Percentiles rank a stretch among this genome's conserved stretches.
phyloP scores from a whole-genome alignment of 2,797 vertebrate genomes.

The Oreortyx pictus region DNA sequence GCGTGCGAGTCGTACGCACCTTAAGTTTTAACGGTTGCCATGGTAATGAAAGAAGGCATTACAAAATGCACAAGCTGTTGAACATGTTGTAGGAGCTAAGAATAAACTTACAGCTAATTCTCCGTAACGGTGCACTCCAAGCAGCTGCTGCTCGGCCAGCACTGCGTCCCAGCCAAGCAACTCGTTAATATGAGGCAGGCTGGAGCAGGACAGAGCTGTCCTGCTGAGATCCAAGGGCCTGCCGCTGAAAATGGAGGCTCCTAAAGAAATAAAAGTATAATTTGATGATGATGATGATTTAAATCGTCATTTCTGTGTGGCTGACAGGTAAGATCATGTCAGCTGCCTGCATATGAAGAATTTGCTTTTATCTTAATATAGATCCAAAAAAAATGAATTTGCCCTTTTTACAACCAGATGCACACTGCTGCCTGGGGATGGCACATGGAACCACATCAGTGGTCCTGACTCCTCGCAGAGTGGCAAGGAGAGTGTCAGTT shows the following conservation, averaged over 20 bases:
- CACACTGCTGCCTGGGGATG: neutral
- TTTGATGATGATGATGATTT: slow-evolving; percentile 33
- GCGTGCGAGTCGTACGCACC: slow-evolving; percentile 62
- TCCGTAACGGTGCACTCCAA: slow-evolving; percentile 24
- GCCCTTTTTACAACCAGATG: fast-evolving
- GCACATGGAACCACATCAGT: fast-evolving
- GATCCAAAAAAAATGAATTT: neutral
- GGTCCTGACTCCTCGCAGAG: neutral
- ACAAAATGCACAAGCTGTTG: slow-evolving; percentile 84
- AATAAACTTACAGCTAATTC: slow-evolving; percentile 81
- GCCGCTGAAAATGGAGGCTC: neutral
- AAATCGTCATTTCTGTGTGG: neutral
- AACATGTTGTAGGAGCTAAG: slow-evolving; percentile 78
- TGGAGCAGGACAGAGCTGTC: neutral
- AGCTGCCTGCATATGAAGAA: neutral
- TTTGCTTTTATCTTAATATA: neutral
- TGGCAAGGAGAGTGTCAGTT: neutral
- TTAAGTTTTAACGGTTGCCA: slow-evolving; percentile 83
- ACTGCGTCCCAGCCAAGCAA: slow-evolving; percentile 25
- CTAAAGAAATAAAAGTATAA: slow-evolving; percentile 48
- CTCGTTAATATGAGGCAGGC: slow-evolving; percentile 41
- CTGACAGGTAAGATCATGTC: neutral
- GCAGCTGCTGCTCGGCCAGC: slow-evolving; percentile 59
- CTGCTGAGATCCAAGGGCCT: neutral
- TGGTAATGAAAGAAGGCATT: slow-evolving; percentile 79